phyloP scores from a whole-genome alignment of 64 coral and sea anemone genomes.

The Trachythela sp. region DNA sequence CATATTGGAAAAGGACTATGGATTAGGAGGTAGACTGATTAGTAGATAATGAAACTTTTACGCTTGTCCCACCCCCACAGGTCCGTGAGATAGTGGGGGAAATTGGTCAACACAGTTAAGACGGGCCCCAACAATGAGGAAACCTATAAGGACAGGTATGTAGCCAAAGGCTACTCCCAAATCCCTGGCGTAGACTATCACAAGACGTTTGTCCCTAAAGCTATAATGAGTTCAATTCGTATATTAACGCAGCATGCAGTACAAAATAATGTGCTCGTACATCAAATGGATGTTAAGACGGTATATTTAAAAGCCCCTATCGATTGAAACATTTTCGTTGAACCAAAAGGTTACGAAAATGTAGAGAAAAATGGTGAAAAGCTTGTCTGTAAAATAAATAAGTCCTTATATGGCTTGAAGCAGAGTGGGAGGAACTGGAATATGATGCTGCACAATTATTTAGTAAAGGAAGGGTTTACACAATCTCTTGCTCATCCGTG shows the following conservation, averaged over 20 bases:
- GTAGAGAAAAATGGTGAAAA: neutral
- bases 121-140: neutral
- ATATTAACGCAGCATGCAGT: neutral
- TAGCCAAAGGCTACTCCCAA: neutral
- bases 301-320: neutral
- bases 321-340: neutral
- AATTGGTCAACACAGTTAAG: neutral
- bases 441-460: neutral
- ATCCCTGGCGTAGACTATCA: neutral
- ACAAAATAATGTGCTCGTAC: neutral
- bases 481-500: neutral
- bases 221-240: neutral
- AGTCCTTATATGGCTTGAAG: neutral
- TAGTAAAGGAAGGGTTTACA: too few species aligned
- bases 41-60: slow-evolving; percentile 30
- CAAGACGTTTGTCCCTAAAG: neutral
- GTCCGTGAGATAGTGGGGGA: slow-evolving; percentile 14
- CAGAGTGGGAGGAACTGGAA: neutral
- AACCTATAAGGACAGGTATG: neutral
- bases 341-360: neutral
- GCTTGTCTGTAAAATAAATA: neutral
- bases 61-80: slow-evolving; percentile 16
- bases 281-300: neutral
- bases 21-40: slow-evolving; percentile 26
- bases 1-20: slow-evolving; percentile 48